Conservation (phyloP, 2,888 invertebrate genomes). For the Theretra japonica region DNA sequence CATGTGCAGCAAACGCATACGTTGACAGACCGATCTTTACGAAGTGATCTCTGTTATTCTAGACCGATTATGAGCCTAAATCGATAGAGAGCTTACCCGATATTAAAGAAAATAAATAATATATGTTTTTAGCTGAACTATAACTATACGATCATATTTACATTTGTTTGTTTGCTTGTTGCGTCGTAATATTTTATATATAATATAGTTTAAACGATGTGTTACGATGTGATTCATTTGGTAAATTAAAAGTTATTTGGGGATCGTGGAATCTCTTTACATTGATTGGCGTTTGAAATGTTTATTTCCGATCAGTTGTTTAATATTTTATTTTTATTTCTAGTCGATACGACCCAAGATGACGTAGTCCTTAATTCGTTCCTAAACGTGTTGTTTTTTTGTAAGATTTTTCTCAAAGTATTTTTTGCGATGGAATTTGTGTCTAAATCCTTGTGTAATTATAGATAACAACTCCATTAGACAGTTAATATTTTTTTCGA, state of each 20-base stretch:
- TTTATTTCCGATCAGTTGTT: conserved; percentile 59
- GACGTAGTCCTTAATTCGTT: conserved; percentile 71
- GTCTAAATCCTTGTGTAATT: conserved; percentile 63
- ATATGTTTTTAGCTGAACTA: conserved; percentile 70
- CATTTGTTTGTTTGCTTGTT: conserved; percentile 82
- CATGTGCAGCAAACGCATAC: conserved; percentile 40
- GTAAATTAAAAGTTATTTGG: conserved; percentile 46
- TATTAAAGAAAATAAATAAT: conserved; percentile 81
- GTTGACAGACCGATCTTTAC: conserved; percentile 39
- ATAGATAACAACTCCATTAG: conserved; percentile 67
- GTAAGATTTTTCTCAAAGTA: conserved; percentile 52
- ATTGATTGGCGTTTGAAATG: conserved; percentile 58
- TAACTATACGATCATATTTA: conserved; percentile 71
- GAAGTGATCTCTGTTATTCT: conserved; percentile 70
- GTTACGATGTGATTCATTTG: conserved; percentile 61
- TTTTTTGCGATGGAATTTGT: conserved; percentile 51
- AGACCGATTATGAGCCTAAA: conserved; percentile 78
- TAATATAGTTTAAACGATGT: conserved; percentile 71
- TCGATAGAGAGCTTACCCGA: conserved; percentile 81
- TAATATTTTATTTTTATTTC: conserved; percentile 65
- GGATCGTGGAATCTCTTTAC: conserved; percentile 57
- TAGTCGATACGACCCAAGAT: conserved; percentile 80
- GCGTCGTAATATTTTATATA: conserved; percentile 65
- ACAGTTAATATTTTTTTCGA: conserved; percentile 57
- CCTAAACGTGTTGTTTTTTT: conserved; percentile 64